Evolutionary conservation across 2,113 vertebrate species (phyloP).

Genomic region (Aspiorhynchus laticeps): DNA sequence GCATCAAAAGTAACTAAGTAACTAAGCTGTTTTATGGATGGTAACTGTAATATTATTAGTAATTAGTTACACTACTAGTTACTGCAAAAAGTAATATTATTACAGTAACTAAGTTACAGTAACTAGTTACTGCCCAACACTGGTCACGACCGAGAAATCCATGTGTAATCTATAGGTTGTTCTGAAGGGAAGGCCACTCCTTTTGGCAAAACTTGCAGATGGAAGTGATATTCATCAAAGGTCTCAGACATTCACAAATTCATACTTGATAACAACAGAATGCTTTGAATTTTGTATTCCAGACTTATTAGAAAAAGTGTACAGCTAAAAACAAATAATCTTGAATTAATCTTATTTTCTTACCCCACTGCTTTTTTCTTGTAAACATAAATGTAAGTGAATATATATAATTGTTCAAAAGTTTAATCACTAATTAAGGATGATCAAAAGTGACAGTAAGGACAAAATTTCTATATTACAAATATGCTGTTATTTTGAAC

Average conservation of each 20-base stretch:
- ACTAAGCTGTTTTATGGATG: too few relatives aligned
- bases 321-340: background rate
- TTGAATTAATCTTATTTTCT: background rate
- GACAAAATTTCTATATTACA: too few relatives aligned
- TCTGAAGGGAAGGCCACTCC: conserved; percentile 25
- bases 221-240: conserved; percentile 27
- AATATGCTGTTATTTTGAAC: background rate
- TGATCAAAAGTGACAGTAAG: background rate
- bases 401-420: background rate
- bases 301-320: background rate
- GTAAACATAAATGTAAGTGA: background rate
- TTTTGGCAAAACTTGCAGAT: conserved; percentile 28
- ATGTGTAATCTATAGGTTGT: conserved; percentile 30
- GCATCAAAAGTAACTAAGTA: too few relatives aligned
- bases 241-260: conserved; percentile 6
- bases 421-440: background rate
- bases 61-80: too few relatives aligned
- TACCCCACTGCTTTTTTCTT: background rate
- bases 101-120: too few relatives aligned
- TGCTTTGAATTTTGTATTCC: background rate
- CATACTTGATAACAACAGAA: conserved; percentile 10
- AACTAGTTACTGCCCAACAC: too few relatives aligned
- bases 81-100: too few relatives aligned
- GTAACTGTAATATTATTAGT: too few relatives aligned
- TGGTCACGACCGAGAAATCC: conserved; percentile 25